Percentiles rank a stretch among this genome's conserved stretches.
Evolutionary conservation across 2,797 vertebrate species (phyloP).

Genomic region (Sylvia borin): DNA sequence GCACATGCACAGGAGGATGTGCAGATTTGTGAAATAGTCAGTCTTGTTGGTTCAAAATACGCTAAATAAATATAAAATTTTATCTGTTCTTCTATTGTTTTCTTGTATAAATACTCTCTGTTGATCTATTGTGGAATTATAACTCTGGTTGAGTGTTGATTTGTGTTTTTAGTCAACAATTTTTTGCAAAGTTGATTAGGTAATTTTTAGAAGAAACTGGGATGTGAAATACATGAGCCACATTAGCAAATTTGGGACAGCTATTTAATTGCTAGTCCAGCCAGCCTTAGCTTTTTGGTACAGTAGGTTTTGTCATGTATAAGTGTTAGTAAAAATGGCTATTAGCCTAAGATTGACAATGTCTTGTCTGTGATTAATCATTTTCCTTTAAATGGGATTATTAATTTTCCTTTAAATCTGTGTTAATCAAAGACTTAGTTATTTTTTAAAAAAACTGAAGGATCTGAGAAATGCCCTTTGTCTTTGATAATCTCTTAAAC

Average conservation of each 20-base stretch:
- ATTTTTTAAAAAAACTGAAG: constrained; percentile 28
- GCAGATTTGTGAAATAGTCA: background rate
- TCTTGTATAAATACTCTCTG: background rate
- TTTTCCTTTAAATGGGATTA: constrained; percentile 50
- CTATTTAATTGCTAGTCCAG: constrained; percentile 78
- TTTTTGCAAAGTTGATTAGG: background rate
- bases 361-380: constrained; percentile 77
- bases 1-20: accelerated
- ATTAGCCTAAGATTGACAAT: constrained; percentile 71
- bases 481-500: constrained; percentile 56
- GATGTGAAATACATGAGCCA: constrained; percentile 63
- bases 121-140: background rate
- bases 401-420: constrained; percentile 41
- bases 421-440: constrained; percentile 56
- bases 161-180: background rate
- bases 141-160: background rate
- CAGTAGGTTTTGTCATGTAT: constrained; percentile 62
- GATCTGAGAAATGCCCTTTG: constrained; percentile 30
- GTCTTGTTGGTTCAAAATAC: background rate
- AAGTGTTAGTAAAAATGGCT: constrained; percentile 40
- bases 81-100: background rate
- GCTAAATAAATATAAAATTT: background rate
- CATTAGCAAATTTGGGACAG: constrained; percentile 71
- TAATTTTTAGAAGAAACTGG: constrained; percentile 62
- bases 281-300: constrained; percentile 37